Conservation (phyloP, 64 coral and sea anemone species). For the Stylophora pistillata region DNA sequence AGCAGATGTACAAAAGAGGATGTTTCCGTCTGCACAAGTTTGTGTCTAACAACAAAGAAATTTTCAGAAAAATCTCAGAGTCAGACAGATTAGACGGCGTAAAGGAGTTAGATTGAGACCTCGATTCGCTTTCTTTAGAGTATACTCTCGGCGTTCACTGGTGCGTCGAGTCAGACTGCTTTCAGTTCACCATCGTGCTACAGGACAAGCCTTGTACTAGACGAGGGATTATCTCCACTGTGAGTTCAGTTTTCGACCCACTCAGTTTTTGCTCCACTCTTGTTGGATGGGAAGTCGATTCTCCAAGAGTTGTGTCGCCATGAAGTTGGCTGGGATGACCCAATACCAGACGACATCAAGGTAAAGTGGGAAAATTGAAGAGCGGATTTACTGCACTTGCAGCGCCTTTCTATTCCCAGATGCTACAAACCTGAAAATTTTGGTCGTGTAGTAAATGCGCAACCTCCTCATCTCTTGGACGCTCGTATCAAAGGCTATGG, state of each 20-base stretch:
- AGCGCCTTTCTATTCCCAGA: background rate
- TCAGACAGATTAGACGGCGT: background rate
- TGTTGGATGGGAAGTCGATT: background rate
- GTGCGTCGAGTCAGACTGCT: background rate
- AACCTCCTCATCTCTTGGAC: background rate
- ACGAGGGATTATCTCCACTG: background rate
- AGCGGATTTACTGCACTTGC: background rate
- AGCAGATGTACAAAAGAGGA: too few species aligned
- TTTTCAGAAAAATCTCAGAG: background rate
- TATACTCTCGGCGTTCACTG: background rate
- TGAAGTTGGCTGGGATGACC: background rate
- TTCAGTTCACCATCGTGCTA: background rate
- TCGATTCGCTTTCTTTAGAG: background rate
- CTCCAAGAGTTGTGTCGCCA: too few species aligned
- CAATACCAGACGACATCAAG: background rate
- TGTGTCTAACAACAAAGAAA: conserved; percentile 11
- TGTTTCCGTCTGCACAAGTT: conserved; percentile 23
- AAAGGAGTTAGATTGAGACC: background rate
- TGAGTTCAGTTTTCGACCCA: background rate
- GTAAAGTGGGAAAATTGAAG: background rate
- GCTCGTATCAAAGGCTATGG: background rate
- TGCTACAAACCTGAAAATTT: background rate
- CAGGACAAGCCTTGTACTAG: background rate
- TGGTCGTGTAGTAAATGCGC: background rate
- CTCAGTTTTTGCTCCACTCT: background rate